Conservation (phyloP, 2,797 vertebrate genomes). For the Crocidura indochinensis region DNA sequence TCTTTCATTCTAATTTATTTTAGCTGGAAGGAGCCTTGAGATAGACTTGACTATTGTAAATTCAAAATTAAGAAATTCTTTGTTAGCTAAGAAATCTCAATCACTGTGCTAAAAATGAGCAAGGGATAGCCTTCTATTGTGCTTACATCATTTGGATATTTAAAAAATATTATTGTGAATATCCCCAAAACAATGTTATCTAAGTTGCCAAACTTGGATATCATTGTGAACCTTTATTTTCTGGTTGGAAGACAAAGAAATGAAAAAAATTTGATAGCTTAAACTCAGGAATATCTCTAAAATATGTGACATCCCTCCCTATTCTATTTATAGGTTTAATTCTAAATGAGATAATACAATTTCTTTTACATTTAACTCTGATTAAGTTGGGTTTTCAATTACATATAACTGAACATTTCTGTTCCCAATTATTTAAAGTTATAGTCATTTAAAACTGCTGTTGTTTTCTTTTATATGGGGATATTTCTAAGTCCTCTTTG, state of each 20-base stretch:
- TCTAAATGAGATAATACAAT: background rate
- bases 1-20: background rate
- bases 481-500: too few species aligned
- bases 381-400: background rate
- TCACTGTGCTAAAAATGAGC: background rate
- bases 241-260: background rate
- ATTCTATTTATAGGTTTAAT: background rate
- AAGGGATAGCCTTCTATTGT: background rate
- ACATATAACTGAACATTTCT: background rate
- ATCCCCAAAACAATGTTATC: background rate
- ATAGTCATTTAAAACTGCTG: background rate
- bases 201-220: background rate
- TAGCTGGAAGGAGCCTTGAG: background rate
- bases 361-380: background rate
- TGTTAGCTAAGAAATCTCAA: background rate
- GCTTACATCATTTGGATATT: background rate
- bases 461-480: conserved; percentile 23
- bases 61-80: background rate
- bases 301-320: background rate
- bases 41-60: background rate
- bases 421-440: conserved; percentile 1
- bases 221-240: background rate
- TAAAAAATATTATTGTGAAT: background rate
- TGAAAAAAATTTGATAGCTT: too few species aligned
- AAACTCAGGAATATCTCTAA: background rate